Percentiles rank a stretch among this genome's conserved stretches.
These are phyloP conservation scores for Endotricha flammealis DNA, from an alignment of 2,888 invertebrate species.

Conservation along the genomic window DNA sequence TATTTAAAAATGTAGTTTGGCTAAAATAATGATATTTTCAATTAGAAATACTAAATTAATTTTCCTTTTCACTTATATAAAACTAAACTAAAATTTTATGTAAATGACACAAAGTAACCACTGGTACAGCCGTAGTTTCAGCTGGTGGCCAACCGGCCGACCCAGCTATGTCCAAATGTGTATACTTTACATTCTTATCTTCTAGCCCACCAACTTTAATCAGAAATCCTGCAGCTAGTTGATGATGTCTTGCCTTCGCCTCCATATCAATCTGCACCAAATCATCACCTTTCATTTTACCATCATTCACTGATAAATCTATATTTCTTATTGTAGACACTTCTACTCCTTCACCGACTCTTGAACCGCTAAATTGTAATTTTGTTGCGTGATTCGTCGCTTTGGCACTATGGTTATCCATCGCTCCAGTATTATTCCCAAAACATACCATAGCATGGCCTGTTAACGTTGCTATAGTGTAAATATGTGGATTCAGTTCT, in stretches of 20 bases:
- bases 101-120: slow-evolving; percentile 79
- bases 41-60: slow-evolving; percentile 23
- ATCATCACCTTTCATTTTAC: slow-evolving; percentile 89
- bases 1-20: too few species aligned
- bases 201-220: slow-evolving; percentile 89
- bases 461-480: slow-evolving; percentile 92
- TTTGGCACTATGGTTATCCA: slow-evolving; percentile 85
- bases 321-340: slow-evolving; percentile 84
- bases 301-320: slow-evolving; percentile 80
- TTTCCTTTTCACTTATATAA: too few species aligned
- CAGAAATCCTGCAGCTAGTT: slow-evolving; percentile 80
- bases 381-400: slow-evolving; percentile 75
- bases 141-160: slow-evolving; percentile 82
- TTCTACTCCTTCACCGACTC: slow-evolving; percentile 85
- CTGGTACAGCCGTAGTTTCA: slow-evolving; percentile 84
- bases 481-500: slow-evolving; percentile 88
- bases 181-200: slow-evolving; percentile 87
- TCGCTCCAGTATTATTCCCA: slow-evolving; percentile 83
- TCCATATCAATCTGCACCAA: slow-evolving; percentile 72
- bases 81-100: slow-evolving; percentile 64
- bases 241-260: slow-evolving; percentile 65
- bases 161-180: slow-evolving; percentile 87
- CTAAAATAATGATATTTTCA: neutral
- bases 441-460: slow-evolving; percentile 85
- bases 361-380: slow-evolving; percentile 83